These are phyloP conservation scores for Spatulosminthurus flaviceps DNA, from an alignment of 2,888 invertebrate species.

Conservation along the genomic window DNA sequence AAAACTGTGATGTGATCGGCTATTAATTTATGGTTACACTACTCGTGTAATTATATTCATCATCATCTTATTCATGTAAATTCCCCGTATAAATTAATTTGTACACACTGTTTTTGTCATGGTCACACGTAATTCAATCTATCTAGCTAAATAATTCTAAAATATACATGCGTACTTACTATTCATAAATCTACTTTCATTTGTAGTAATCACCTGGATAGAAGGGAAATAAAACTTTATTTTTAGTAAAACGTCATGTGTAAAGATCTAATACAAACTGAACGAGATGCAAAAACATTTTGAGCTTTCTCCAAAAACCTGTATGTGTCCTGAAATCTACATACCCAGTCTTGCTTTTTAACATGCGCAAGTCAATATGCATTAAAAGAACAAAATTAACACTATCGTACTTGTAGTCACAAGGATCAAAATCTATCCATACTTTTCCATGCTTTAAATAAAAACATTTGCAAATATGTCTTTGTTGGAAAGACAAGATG, in stretches of 20 bases:
- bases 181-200: not conserved
- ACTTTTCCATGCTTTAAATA: not conserved
- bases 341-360: no score
- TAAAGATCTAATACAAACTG: not conserved
- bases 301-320: not conserved
- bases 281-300: slow-evolving; percentile 2
- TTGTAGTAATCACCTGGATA: not conserved
- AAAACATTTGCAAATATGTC: not conserved
- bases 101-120: slow-evolving; percentile 24
- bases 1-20: no score
- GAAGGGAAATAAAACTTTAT: no score
- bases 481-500: not conserved
- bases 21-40: no score
- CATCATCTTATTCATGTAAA: not conserved
- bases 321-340: not conserved
- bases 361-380: no score
- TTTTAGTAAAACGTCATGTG: no score
- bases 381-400: not conserved
- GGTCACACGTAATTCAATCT: not conserved
- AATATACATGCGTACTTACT: not conserved
- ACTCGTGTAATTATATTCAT: no score
- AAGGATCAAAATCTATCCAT: not conserved
- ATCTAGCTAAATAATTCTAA: no score
- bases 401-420: not conserved
- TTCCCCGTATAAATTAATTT: slow-evolving; percentile 23